Base-by-base conservation (phyloP, 2,113 vertebrate genomes). In the Plecotus auritus region DNA sequence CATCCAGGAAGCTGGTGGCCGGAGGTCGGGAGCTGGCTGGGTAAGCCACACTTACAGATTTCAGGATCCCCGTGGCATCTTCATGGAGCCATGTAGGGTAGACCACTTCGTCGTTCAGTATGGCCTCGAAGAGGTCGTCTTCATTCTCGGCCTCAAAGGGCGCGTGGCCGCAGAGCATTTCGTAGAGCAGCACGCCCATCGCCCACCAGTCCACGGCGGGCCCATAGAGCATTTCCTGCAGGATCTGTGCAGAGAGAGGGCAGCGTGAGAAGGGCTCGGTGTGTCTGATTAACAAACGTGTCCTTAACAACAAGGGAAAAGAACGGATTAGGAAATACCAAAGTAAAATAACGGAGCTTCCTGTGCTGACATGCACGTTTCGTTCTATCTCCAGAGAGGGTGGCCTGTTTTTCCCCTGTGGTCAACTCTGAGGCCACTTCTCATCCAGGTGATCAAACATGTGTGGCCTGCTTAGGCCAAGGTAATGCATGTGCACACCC, bases 121-220 rank as follows among this genome's bases (percentile, higher is more conserved):
- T 99, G 87, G 99, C 99, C 96, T 99, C 99, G 10, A 99, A 99
- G 82, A 99, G 99, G 87, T 99, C 99, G 0, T 99, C 99, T 96
- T 99, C 99, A 0, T 99, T 99, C 98, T 99, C 99, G 0, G 99
- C 99, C 97, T 99, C 99, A 0, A 99, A 99, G 61, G 99, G 99
- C 0, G 99, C 99, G 0, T 99, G 99, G 69, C 99, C 99, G 0
- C 99, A 99, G 5, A 99, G 98, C 99, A 99, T 99, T 98, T 99
- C 99, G 0, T 99, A 99, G 10, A 99, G 98, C 64, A 99, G 97
- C 96, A 99, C 99, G 0, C 99, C 99, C 91, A 99, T 99, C 1
- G 99, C 99, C 99, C 99, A 99, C 99, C 99, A 99, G 95, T 99
- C 99, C 10, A 99, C 99, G 0, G 99, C 99, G 0, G 99, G 99